Evolutionary conservation across 2,113 vertebrate species (phyloP).

Genomic region (Zosterops borbonicus): DNA sequence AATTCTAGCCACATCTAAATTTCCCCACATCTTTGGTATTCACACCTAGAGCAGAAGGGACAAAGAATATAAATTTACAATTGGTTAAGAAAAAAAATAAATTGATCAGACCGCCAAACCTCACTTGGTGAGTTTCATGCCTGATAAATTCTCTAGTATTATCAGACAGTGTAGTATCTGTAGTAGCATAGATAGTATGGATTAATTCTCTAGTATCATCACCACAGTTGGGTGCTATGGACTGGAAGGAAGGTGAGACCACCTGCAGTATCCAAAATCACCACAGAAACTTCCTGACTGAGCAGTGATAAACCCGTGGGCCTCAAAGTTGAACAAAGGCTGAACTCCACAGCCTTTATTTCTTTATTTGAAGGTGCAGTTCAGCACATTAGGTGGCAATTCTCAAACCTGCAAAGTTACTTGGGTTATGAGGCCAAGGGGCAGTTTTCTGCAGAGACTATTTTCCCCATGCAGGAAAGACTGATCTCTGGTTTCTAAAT

Average conservation of each 20-base stretch:
- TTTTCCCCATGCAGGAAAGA: background rate
- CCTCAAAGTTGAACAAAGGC: background rate
- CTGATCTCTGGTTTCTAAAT: background rate
- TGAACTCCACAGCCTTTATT: background rate
- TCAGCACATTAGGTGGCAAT: background rate
- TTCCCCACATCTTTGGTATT: background rate
- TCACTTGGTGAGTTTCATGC: background rate
- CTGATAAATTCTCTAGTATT: background rate
- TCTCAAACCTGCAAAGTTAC: background rate
- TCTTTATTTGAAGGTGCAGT: background rate
- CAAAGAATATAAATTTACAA: background rate
- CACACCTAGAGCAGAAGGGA: background rate
- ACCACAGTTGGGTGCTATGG: background rate
- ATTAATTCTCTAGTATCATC: background rate
- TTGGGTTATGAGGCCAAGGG: background rate
- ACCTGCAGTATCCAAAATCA: background rate
- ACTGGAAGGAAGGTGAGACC: background rate
- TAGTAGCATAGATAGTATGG: background rate
- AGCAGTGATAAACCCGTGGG: background rate
- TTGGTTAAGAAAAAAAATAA: background rate
- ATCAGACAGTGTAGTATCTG: background rate
- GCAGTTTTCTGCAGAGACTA: background rate
- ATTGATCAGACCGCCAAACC: background rate
- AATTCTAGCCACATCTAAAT: background rate
- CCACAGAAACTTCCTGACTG: background rate